phyloP scores from a whole-genome alignment of 2,797 vertebrate species.

The Sandelia bainsii region DNA sequence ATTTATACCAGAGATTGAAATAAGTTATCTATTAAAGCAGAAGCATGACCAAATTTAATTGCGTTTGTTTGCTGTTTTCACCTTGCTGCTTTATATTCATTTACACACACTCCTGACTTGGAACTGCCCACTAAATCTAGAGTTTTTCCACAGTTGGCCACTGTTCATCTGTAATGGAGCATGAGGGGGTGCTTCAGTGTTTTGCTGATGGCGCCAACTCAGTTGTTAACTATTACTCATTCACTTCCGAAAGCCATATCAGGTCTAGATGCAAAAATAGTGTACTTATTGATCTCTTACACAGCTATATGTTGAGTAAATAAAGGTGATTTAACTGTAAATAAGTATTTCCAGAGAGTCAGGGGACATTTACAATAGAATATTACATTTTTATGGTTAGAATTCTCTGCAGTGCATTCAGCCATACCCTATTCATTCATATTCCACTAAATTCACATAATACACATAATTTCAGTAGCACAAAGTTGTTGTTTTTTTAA shows the following conservation, averaged over 20 bases:
- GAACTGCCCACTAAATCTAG: constrained; percentile 35
- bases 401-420: constrained; percentile 12
- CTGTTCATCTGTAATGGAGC: constrained; percentile 62
- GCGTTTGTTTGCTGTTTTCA: constrained; percentile 31
- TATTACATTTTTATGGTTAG: constrained; percentile 28
- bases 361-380: constrained; percentile 9
- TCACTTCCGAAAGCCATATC: constrained; percentile 41
- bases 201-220: constrained; percentile 44
- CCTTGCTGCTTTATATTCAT: constrained; percentile 42
- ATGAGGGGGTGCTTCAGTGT: constrained; percentile 42
- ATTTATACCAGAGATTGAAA: too few relatives aligned
- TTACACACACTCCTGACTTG: constrained; percentile 19
- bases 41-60: constrained; percentile 16
- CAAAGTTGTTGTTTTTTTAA: constrained; percentile 19
- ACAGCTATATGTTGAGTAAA: constrained; percentile 25
- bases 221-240: constrained; percentile 46
- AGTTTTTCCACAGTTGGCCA: constrained; percentile 43
- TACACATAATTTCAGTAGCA: neutral
- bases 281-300: constrained; percentile 14
- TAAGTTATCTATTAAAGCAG: constrained; percentile 11
- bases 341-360: constrained; percentile 19
- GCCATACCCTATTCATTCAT: constrained; percentile 22
- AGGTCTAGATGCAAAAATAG: constrained; percentile 20
- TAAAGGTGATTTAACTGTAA: constrained; percentile 39
- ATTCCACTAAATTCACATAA: constrained; percentile 6